Evolutionary conservation across 1,140 invertebrate genomes (phyloP), one percentile per base, ranked within the genome.

Genomic region (Aphaenogaster floridana): DNA sequence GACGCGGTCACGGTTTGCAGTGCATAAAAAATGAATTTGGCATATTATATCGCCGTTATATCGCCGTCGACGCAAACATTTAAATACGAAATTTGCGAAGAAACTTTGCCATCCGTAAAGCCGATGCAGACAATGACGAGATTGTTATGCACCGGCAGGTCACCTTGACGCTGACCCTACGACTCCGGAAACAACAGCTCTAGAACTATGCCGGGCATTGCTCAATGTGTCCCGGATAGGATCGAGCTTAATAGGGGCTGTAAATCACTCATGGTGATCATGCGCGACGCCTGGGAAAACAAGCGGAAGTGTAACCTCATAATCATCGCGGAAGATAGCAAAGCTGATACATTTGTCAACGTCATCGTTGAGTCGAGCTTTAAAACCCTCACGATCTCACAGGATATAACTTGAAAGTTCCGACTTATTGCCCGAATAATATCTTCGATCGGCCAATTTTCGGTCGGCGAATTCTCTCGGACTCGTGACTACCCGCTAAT

Each of bases 211-310:
- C 66, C 50, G 39, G 36, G 61, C 69, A 50, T 48, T 59, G 52
- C 17, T 72, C 69, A 39, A 84, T 13, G 54, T 69, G 64, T 28
- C 54, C 17, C 48, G 48, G 13, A 42, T 86, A 57, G 48, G 8
- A 57, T 45, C 39, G n/a, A n/a, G 63, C 61, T 79, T 78, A 86
- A 86, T 79, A 39, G 28, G 39, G 3, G 11, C 52, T 48, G 84
- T 86, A 86, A 78, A 68, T 86, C 84, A 86, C 74, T 54, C 28
- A 34, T 15, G 83, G 39, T 63, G 59, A 84, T 84, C 69, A 63
- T 63, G 54, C 52, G 28, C 66, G 66, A 59, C 28, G 54, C 28
- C 42, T 15, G 13, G 17, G 54, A 84, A 84, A 84, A 84, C 54
- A 74, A 28, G 28, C 52, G 68, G 80, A 72, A 83, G 54, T 57